A percentile compares a stretch with the other conserved stretches of the same genome.
Evolutionary conservation across 2,888 invertebrate genomes (phyloP).

Genomic region (Cylindroiulus punctatus): DNA sequence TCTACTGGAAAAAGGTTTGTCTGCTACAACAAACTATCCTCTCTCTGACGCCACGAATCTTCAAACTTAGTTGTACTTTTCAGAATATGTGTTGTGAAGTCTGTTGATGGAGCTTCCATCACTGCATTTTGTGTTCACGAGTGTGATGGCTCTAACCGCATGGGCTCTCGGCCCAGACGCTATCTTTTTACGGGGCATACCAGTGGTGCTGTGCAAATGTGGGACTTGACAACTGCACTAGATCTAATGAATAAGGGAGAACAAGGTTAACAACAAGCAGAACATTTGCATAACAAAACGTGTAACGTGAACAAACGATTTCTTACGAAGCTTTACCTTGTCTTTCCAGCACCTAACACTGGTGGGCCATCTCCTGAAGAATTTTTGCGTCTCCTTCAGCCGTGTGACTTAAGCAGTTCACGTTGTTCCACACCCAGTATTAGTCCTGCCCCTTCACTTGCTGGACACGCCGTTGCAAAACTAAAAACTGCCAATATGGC

Average conservation of each 20-base stretch:
- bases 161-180: conserved; percentile 87
- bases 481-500: conserved; percentile 66
- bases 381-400: conserved; percentile 87
- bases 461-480: conserved; percentile 65
- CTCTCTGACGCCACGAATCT: no score
- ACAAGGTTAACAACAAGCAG: background rate
- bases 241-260: conserved; percentile 74
- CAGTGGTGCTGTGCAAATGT: conserved; percentile 93
- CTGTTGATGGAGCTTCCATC: conserved; percentile 92
- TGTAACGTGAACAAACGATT: background rate
- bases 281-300: background rate
- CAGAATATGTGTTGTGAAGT: conserved; percentile 92
- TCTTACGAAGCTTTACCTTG: background rate
- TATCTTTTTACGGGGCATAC: conserved; percentile 92
- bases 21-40: no score
- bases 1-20: conserved; percentile 90
- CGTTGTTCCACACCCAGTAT: conserved; percentile 81
- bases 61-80: conserved; percentile 40
- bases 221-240: conserved; percentile 96
- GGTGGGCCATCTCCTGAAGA: conserved; percentile 95
- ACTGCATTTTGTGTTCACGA: conserved; percentile 97
- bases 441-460: conserved; percentile 76
- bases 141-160: conserved; percentile 94
- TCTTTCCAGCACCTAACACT: conserved; percentile 71
- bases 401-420: conserved; percentile 90